Evolutionary conservation across 2,888 invertebrate genomes (phyloP).

Genomic region (Anodontia alba): DNA sequence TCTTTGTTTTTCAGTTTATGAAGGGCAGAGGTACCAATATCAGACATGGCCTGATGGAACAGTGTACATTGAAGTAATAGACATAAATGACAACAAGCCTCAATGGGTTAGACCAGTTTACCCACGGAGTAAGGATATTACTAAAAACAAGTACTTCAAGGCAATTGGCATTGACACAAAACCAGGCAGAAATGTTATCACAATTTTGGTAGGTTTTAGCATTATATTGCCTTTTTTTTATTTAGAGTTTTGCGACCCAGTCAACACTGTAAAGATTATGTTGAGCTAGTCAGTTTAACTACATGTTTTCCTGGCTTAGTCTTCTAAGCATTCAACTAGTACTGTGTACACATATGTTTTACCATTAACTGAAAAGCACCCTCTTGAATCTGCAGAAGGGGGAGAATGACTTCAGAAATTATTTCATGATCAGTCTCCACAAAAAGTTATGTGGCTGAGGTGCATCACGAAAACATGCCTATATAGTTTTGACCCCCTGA

Average conservation of each 20-base stretch:
- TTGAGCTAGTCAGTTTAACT: not conserved
- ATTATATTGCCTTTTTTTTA: not conserved
- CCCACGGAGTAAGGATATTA: conserved; percentile 70
- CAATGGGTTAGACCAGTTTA: conserved; percentile 90
- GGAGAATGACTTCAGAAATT: no score
- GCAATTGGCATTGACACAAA: conserved; percentile 90
- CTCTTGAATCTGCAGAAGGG: no score
- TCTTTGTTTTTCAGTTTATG: no score
- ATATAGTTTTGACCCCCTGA: no score
- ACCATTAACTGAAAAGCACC: no score
- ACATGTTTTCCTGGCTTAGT: not conserved
- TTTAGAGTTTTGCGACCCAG: no score
- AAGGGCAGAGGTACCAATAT: not conserved
- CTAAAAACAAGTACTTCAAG: conserved; percentile 88
- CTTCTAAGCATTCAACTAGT: no score
- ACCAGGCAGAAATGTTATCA: conserved; percentile 91
- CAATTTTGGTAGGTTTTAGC: conserved; percentile 88
- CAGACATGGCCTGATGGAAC: conserved; percentile 75
- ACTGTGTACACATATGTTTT: no score
- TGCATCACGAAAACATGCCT: no score
- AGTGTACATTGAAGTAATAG: conserved; percentile 92
- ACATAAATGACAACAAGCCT: conserved; percentile 96
- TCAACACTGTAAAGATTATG: no score
- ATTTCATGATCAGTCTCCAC: no score
- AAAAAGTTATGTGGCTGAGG: no score